phyloP scores from a whole-genome alignment of 2,113 vertebrate genomes.

The Sylvia atricapilla region DNA sequence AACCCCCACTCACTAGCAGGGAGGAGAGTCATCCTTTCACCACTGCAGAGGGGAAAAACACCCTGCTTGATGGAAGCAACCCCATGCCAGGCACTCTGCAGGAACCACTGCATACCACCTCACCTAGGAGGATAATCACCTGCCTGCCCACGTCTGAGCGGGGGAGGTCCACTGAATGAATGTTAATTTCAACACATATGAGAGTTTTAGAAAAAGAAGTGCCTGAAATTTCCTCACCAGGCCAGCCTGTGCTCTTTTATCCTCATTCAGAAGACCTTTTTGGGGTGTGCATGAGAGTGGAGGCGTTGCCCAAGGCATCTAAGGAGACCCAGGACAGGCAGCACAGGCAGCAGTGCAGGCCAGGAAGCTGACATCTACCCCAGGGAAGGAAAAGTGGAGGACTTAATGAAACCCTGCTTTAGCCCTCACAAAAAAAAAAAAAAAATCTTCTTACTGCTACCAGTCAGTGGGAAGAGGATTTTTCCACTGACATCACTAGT shows the following conservation, averaged over 20 bases:
- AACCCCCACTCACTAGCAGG: not conserved
- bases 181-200: rapidly evolving
- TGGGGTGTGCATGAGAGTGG: not conserved
- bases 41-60: not conserved
- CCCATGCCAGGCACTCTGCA: not conserved
- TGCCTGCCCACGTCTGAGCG: not conserved
- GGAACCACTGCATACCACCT: not conserved
- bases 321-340: not conserved
- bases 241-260: not conserved
- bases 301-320: not conserved
- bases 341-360: not conserved
- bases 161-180: not conserved
- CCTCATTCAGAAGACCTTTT: not conserved
- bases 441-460: not conserved
- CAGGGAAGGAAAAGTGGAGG: not conserved
- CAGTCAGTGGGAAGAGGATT: not conserved
- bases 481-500: not conserved
- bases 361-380: not conserved
- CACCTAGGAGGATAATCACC: not conserved
- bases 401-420: not conserved
- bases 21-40: not conserved
- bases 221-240: not conserved
- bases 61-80: not conserved
- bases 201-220: not conserved
- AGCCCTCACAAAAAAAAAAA: not conserved